Conservation (phyloP, 2,888 invertebrate species). For the Cheiracanthium punctorium region DNA sequence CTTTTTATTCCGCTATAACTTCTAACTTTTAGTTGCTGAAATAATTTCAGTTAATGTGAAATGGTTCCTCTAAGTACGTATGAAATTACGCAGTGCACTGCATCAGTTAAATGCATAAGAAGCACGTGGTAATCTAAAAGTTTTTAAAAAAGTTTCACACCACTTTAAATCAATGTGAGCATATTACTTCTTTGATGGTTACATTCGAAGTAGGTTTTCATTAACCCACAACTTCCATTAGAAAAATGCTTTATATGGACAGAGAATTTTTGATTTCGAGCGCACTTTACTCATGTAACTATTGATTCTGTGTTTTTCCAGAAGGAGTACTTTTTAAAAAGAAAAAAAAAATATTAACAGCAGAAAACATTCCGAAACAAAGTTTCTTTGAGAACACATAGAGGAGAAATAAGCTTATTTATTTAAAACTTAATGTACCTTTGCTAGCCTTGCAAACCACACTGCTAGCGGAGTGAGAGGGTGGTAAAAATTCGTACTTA, state of each 20-base stretch:
- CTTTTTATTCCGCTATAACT: background rate
- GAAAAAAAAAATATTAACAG: background rate
- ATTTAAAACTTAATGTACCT: slow-evolving; percentile 31
- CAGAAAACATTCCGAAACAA: background rate
- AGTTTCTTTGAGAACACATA: slow-evolving; percentile 11
- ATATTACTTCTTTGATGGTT: background rate
- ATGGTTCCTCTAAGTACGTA: background rate
- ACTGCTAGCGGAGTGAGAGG: background rate
- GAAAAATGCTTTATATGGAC: background rate
- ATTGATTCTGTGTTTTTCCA: background rate
- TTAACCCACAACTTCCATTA: background rate
- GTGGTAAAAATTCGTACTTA: background rate
- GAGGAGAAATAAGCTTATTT: slow-evolving; percentile 51
- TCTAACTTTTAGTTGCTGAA: background rate
- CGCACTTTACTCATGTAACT: background rate
- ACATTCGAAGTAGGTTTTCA: background rate
- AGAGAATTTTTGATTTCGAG: background rate
- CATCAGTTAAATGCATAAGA: background rate
- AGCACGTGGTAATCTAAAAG: background rate
- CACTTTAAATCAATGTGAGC: background rate
- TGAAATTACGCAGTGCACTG: background rate
- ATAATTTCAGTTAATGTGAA: background rate
- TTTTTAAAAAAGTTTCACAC: background rate
- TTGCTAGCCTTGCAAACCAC: background rate
- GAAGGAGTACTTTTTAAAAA: background rate